Percentiles rank a stretch among this genome's conserved stretches.
Evolutionary conservation across 1,140 invertebrate genomes (phyloP).

Genomic region (Gryon sp.): DNA sequence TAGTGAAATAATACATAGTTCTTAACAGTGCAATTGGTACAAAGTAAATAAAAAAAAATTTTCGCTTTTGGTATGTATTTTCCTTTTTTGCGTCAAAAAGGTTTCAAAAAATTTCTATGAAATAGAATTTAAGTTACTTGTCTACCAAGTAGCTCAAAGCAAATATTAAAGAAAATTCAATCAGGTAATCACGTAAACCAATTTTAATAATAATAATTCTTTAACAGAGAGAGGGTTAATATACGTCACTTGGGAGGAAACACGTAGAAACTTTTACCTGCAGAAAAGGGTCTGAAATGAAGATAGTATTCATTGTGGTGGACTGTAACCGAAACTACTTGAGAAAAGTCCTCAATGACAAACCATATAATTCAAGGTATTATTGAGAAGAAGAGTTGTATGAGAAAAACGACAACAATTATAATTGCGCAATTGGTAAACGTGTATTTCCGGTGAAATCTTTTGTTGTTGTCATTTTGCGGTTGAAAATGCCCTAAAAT

Average conservation of each 20-base stretch:
- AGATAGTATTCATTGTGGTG: constrained; percentile 2
- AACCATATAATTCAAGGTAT: neutral
- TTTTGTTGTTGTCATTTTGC: neutral
- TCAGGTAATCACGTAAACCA: too few relatives aligned
- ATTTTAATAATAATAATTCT: neutral
- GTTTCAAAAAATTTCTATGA: too few relatives aligned
- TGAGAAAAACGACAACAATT: constrained; percentile 3
- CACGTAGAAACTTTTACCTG: constrained; percentile 23
- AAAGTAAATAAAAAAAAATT: too few relatives aligned
- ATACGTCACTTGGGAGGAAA: neutral
- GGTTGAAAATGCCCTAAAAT: neutral
- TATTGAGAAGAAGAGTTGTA: neutral
- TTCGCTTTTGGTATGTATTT: too few relatives aligned
- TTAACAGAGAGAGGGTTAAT: constrained; percentile 15
- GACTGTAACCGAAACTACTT: constrained; percentile 12
- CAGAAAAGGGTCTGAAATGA: neutral
- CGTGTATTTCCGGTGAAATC: neutral
- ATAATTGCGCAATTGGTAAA: constrained; percentile 1
- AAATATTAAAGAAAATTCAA: too few relatives aligned
- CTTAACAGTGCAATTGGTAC: too few relatives aligned
- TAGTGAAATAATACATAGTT: too few relatives aligned
- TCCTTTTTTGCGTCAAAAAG: too few relatives aligned
- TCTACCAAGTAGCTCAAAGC: too few relatives aligned
- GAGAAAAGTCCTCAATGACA: constrained; percentile 1
- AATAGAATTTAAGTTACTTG: too few relatives aligned